Evolutionary conservation across 53 echinoderm and acorn worm genomes (phyloP).

Genomic region (Holothuria scabra): DNA sequence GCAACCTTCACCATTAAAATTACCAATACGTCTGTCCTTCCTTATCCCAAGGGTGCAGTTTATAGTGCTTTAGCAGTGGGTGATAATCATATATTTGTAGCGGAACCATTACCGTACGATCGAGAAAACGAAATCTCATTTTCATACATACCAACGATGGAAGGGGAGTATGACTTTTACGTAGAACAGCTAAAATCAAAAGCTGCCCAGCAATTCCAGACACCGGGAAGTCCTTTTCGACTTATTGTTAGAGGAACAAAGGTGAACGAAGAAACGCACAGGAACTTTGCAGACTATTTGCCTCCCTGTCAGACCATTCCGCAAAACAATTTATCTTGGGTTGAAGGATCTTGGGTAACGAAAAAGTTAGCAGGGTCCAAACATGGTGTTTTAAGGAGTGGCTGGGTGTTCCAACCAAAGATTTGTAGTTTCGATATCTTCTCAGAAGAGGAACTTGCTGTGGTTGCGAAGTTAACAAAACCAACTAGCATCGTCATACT

Average conservation of each 20-base stretch:
- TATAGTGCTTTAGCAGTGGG: constrained; percentile 26
- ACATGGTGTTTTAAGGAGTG: constrained; percentile 1
- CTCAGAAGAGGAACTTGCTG: neutral
- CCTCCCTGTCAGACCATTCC: constrained; percentile 18
- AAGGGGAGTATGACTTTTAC: constrained; percentile 14
- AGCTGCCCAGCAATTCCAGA: neutral
- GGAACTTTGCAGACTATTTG: neutral
- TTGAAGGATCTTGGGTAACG: neutral
- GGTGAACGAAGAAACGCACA: neutral
- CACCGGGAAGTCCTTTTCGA: constrained; percentile 24
- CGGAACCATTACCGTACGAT: neutral
- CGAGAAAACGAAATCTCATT: neutral
- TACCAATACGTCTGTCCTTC: neutral
- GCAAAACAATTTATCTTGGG: neutral
- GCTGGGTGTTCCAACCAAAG: constrained; percentile 21
- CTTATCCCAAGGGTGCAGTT: neutral
- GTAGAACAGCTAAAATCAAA: neutral
- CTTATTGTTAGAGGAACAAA: neutral
- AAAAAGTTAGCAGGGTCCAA: neutral
- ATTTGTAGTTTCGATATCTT: constrained; percentile 23
- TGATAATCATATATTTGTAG: neutral
- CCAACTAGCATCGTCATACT: neutral
- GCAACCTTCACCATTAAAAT: neutral
- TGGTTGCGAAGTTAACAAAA: neutral
- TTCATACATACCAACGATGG: neutral